A percentile compares a stretch with the other conserved stretches of the same genome.
Conservation (phyloP, 1,140 invertebrate genomes). For the Araneus ventricosus region DNA sequence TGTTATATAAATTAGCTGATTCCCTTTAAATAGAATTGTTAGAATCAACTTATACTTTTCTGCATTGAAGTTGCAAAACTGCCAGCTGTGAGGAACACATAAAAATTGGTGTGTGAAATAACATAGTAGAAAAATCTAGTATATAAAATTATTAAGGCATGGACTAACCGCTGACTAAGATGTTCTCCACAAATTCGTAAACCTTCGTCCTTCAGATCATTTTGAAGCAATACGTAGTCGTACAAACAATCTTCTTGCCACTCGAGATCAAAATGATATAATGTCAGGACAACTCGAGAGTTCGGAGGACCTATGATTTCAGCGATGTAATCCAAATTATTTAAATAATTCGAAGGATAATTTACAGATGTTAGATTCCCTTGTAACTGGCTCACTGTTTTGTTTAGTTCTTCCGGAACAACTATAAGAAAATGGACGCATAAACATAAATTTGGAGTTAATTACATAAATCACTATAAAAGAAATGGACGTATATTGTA, state of each 20-base stretch:
- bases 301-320: constrained; percentile 83
- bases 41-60: too few relatives aligned
- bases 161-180: constrained; percentile 43
- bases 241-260: constrained; percentile 88
- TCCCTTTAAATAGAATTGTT: too few relatives aligned
- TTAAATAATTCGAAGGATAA: constrained; percentile 82
- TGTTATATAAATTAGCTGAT: too few relatives aligned
- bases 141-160: too few relatives aligned
- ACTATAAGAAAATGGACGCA: constrained; percentile 36
- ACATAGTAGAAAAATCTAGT: too few relatives aligned
- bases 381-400: constrained; percentile 44
- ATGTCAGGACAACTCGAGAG: constrained; percentile 85
- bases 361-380: constrained; percentile 74
- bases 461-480: too few relatives aligned
- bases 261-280: constrained; percentile 86
- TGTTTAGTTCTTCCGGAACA: constrained; percentile 67
- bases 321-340: constrained; percentile 85
- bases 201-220: constrained; percentile 75
- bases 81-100: too few relatives aligned
- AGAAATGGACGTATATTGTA: too few relatives aligned
- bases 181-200: constrained; percentile 77
- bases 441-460: constrained; percentile 11
- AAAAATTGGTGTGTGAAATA: too few relatives aligned
- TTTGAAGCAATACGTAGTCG: constrained; percentile 85
- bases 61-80: too few relatives aligned